Conservation (phyloP, 1,140 invertebrate genomes). For the Megalonaias nervosa region DNA sequence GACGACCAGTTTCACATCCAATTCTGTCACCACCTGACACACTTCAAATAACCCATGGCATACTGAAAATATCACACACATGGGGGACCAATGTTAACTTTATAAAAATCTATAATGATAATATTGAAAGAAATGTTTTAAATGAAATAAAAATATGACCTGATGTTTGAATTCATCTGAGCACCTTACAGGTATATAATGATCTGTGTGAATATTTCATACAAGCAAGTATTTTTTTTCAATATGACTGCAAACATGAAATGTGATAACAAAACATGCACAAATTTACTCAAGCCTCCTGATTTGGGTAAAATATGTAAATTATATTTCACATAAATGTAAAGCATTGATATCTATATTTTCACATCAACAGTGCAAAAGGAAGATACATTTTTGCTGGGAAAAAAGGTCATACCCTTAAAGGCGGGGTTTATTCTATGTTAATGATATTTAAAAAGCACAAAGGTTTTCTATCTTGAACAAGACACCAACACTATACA, state of each 20-base stretch:
- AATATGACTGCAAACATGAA: background rate
- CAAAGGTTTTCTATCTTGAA: too few species aligned
- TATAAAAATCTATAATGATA: background rate
- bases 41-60: slow-evolving; percentile 60
- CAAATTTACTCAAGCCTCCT: too few species aligned
- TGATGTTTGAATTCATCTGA: background rate
- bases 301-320: too few species aligned
- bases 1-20: slow-evolving; percentile 65
- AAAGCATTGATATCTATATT: too few species aligned
- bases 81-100: background rate
- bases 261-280: too few species aligned
- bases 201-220: background rate
- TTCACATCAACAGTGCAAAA: too few species aligned
- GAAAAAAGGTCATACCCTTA: too few species aligned
- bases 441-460: too few species aligned
- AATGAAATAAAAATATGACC: background rate
- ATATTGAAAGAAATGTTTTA: background rate
- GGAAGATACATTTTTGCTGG: too few species aligned
- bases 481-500: too few species aligned
- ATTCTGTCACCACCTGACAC: slow-evolving; percentile 58
- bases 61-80: slow-evolving; percentile 46
- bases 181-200: background rate
- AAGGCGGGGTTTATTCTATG: too few species aligned
- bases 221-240: background rate
- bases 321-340: too few species aligned